phyloP scores from a whole-genome alignment of 2,113 vertebrate species.

The Plestiodon gilberti region DNA sequence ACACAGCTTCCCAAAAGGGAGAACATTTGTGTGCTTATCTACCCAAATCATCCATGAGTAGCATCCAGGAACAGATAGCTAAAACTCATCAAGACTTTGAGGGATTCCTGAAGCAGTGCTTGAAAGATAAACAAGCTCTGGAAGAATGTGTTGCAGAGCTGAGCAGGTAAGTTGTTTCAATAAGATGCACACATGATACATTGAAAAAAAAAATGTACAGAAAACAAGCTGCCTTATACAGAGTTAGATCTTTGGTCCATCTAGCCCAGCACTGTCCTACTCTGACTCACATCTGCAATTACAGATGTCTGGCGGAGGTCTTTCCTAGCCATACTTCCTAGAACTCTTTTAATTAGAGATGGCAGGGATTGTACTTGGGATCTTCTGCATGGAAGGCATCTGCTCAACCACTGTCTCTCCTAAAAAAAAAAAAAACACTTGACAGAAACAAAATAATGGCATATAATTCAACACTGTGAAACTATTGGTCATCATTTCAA shows the following conservation, averaged over 20 bases:
- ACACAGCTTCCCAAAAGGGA: slow-evolving; percentile 82
- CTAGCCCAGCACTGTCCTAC: not conserved
- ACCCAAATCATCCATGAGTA: slow-evolving; percentile 79
- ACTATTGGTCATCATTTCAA: slow-evolving; percentile 2
- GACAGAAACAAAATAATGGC: not conserved
- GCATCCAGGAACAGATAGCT: slow-evolving; percentile 85
- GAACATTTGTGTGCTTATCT: slow-evolving; percentile 84
- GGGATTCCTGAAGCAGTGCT: slow-evolving; percentile 81
- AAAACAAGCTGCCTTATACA: not conserved
- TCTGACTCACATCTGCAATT: not conserved
- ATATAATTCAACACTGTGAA: not conserved
- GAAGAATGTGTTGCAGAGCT: slow-evolving; percentile 84
- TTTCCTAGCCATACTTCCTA: not conserved
- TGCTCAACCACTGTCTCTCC: not conserved
- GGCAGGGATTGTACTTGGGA: not conserved
- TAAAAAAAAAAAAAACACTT: not conserved
- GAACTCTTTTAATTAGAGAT: not conserved
- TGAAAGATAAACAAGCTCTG: slow-evolving; percentile 81
- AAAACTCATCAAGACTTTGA: slow-evolving; percentile 86
- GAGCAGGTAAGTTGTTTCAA: slow-evolving; percentile 68
- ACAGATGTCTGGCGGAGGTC: not conserved
- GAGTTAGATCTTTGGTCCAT: not conserved
- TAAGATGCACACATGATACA: not conserved
- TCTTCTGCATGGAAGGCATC: not conserved
- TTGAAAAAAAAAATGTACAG: not conserved